Evolutionary conservation across 2,797 vertebrate species (phyloP).

Genomic region (Petrocephalus sullivani): DNA sequence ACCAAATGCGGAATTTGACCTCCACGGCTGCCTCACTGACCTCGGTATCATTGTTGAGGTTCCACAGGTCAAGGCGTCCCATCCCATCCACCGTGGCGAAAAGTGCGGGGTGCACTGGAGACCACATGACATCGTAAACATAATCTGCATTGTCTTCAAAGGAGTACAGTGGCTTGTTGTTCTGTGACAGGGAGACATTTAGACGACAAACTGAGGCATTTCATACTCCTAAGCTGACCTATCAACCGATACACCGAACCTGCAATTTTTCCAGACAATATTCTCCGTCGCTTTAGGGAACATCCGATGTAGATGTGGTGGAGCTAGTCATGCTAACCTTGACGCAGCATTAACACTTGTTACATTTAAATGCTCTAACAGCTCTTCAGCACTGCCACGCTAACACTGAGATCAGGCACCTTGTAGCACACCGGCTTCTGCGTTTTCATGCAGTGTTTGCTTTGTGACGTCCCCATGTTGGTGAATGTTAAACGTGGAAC

Average conservation of each 20-base stretch:
- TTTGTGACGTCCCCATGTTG: not conserved
- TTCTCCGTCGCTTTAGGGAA: not conserved
- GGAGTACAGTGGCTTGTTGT: conserved; percentile 81
- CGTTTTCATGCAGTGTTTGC: not conserved
- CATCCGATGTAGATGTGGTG: not conserved
- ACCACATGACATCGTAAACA: conserved; percentile 83
- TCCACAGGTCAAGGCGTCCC: conserved; percentile 80
- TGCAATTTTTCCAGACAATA: not conserved
- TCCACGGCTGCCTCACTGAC: conserved; percentile 50
- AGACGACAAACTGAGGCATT: conserved; percentile 37
- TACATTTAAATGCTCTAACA: not conserved
- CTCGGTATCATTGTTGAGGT: conserved; percentile 83
- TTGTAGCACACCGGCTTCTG: not conserved
- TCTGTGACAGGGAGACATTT: conserved; percentile 63
- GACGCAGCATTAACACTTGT: not conserved
- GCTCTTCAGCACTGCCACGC: not conserved
- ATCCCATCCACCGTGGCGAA: conserved; percentile 82
- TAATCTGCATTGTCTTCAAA: conserved; percentile 85
- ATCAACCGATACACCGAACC: too few species aligned
- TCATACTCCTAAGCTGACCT: not conserved
- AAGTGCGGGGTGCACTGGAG: conserved; percentile 77
- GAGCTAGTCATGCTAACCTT: not conserved
- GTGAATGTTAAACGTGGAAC: not conserved
- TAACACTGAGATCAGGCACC: not conserved
- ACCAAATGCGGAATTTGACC: not conserved